Conservation (phyloP, 2,797 vertebrate species). For the Eptatretus atami region DNA sequence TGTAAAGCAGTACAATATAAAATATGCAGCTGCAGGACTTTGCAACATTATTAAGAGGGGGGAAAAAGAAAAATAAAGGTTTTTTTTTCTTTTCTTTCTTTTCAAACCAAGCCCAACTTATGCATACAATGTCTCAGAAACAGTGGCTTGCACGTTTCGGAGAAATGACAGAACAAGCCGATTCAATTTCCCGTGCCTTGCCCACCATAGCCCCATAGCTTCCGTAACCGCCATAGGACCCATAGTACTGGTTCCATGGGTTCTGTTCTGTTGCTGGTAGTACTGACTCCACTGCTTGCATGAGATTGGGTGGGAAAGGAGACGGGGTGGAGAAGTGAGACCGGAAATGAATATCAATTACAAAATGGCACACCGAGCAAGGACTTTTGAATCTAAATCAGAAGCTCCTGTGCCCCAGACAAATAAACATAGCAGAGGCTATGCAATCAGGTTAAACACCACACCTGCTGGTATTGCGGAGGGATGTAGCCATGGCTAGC, state of each 20-base stretch:
- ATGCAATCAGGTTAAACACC: neutral
- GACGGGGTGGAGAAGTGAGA: constrained; percentile 10
- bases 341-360: constrained; percentile 10
- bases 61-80: no score
- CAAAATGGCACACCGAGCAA: neutral
- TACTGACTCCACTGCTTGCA: constrained; percentile 74
- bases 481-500: constrained; percentile 18
- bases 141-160: no score
- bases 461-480: constrained; percentile 25
- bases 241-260: constrained; percentile 67
- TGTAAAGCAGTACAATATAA: no score
- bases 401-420: neutral
- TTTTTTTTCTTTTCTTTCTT: no score
- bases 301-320: constrained; percentile 16
- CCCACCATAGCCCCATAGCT: neutral
- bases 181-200: no score
- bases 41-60: no score
- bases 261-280: constrained; percentile 39
- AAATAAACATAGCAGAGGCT: neutral
- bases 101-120: no score
- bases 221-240: constrained; percentile 19
- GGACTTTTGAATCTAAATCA: neutral
- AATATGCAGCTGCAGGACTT: no score
- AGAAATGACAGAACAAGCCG: no score
- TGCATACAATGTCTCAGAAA: no score